Base-by-base conservation (phyloP, 2,888 invertebrate genomes). In the Melikaiella ostensackeni region DNA sequence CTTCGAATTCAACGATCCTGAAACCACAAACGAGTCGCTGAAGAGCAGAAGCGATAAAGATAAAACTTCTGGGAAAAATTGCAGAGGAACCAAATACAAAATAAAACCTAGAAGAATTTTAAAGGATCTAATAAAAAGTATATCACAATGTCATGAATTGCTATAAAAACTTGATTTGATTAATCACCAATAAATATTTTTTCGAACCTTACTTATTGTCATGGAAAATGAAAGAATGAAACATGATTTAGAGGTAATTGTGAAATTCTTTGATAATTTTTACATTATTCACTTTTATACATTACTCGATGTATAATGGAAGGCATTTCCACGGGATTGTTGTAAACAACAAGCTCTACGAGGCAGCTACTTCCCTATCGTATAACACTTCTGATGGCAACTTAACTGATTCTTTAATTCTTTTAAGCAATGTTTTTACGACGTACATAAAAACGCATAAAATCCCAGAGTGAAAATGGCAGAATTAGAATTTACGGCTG, bases 401-500 rank as follows among this genome's bases (percentile, higher is more conserved):
- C 46, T 70, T 70, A 70, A 70, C 46, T 70, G 70, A 70, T 70
- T 70, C 50, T 70, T 70, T 70, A 70, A 70, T 70, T 70, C 70
- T 70, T 70, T 70, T 50, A 30, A 70, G 70, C 30, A 70, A 50
- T 70, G 30, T 70, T 70, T 70, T 70, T 70, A 70, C 50, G 70
- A 70, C 30, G 50, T 30, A 30, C 70, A 70, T 70, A 70, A 70
- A 70, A 70, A 70, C 46, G 27, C 19, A 66, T 66, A 66, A 46
- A 46, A 70, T 33, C 70, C 19, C 13, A 46, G 50, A 70, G 46
- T 50, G 50, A 50, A 46, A 70, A 70, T 33, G 46, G 46, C 66
- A 66, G 46, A 46, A 42, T 70, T 33, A 16, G 46, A 70, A 70
- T 70, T 70, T 70, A 70, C 70, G 30, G 30, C 70, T 70, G 70